These are phyloP conservation scores for Spinus pinus DNA, from an alignment of 2,797 vertebrate genomes.

Conservation along the genomic window DNA sequence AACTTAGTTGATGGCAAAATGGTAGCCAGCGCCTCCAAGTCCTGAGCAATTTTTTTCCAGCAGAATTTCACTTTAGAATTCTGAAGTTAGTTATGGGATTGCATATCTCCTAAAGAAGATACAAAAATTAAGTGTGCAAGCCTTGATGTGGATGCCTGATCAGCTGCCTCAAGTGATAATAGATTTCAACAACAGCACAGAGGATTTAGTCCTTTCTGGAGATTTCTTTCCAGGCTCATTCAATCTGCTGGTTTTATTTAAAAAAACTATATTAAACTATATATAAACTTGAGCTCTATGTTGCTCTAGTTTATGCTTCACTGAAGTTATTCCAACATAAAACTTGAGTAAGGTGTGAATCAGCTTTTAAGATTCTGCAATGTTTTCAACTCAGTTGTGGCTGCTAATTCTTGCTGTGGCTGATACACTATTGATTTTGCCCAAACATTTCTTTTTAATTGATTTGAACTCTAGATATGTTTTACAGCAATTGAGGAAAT, in stretches of 20 bases:
- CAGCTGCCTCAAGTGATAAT: neutral
- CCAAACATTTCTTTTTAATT: slow-evolving; percentile 21
- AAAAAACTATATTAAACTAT: neutral
- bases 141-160: neutral
- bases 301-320: neutral
- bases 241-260: neutral
- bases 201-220: neutral
- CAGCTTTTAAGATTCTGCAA: neutral
- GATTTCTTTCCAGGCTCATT: neutral
- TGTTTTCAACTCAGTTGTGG: neutral
- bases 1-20: neutral
- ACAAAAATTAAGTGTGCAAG: slow-evolving; percentile 3
- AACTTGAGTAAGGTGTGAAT: neutral
- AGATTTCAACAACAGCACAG: neutral
- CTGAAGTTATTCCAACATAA: neutral
- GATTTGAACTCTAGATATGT: neutral
- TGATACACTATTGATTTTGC: neutral
- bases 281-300: neutral
- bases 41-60: neutral
- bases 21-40: neutral
- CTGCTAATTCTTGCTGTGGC: slow-evolving; percentile 4
- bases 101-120: neutral
- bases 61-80: neutral
- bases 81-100: neutral
- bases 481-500: neutral